Percentiles rank a stretch among this genome's conserved stretches.
These are phyloP conservation scores for Emmelina monodactyla DNA, from an alignment of 2,888 invertebrate genomes.

Conservation along the genomic window DNA sequence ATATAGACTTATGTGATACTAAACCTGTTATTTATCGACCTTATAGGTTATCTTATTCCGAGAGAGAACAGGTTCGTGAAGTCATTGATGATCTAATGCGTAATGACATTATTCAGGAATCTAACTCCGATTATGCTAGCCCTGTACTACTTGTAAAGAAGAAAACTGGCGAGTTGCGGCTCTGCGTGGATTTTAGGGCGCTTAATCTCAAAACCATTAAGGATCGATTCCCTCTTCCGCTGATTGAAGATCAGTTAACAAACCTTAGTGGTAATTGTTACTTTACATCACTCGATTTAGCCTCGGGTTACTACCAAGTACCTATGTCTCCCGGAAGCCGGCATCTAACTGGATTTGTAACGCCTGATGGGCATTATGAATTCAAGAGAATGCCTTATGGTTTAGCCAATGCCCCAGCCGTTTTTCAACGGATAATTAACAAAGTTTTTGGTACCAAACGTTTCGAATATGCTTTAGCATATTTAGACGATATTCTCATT, in stretches of 20 bases:
- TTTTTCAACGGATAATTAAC: conserved; percentile 18
- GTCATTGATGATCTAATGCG: conserved; percentile 14
- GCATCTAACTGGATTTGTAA: conserved; percentile 19
- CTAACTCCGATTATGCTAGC: conserved; percentile 16
- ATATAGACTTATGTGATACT: conserved; percentile 13
- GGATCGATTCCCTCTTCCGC: conserved; percentile 14
- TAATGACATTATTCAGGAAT: conserved; percentile 15
- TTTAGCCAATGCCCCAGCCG: conserved; percentile 19
- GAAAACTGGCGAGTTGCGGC: conserved; percentile 15
- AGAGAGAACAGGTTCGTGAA: conserved; percentile 13
- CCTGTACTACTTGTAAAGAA: conserved; percentile 17
- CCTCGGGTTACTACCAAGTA: conserved; percentile 28
- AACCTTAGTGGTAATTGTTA: conserved; percentile 19
- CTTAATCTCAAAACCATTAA: conserved; percentile 19
- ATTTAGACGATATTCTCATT: conserved; percentile 16
- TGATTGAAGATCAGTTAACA: conserved; percentile 20
- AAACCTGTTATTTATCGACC: conserved; percentile 17
- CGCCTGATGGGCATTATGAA: conserved; percentile 21
- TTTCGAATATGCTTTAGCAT: conserved; percentile 12
- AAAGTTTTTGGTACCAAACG: conserved; percentile 11
- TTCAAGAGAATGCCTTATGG: conserved; percentile 23
- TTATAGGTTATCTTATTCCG: conserved; percentile 13
- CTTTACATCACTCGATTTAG: conserved; percentile 23
- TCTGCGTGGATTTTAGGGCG: conserved; percentile 19
- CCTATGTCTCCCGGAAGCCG: conserved; percentile 17